These are phyloP conservation scores for Drosophila sp. DNA, from an alignment of 1,140 invertebrate species.

Conservation along the genomic window DNA sequence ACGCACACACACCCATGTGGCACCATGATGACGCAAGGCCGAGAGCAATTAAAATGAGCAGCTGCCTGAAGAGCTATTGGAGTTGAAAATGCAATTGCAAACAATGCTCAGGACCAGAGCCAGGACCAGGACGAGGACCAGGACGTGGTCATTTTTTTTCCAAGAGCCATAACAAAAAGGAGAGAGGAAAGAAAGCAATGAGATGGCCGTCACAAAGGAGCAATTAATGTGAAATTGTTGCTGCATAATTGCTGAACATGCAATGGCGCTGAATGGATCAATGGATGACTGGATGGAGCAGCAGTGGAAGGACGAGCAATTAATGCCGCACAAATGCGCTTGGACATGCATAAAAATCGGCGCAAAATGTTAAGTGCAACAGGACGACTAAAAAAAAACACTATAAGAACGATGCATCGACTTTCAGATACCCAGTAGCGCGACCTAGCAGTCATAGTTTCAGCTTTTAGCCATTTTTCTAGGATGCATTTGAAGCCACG, in stretches of 20 bases:
- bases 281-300: background rate
- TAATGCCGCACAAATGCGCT: slow-evolving; percentile 77
- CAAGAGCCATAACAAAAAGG: slow-evolving; percentile 25
- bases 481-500: too few relatives aligned
- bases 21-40: slow-evolving; percentile 43
- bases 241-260: slow-evolving; percentile 75
- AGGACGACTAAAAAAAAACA: background rate
- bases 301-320: slow-evolving; percentile 74
- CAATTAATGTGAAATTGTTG: slow-evolving; percentile 76
- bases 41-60: slow-evolving; percentile 67
- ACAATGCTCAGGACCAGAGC: slow-evolving; percentile 42
- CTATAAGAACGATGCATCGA: background rate
- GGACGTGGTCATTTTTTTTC: background rate
- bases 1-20: slow-evolving; percentile 17
- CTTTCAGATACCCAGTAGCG: background rate
- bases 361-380: slow-evolving; percentile 55
- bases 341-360: slow-evolving; percentile 79
- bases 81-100: slow-evolving; percentile 57
- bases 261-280: slow-evolving; percentile 23
- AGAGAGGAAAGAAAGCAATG: slow-evolving; percentile 23
- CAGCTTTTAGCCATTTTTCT: too few relatives aligned
- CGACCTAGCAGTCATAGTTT: too few relatives aligned
- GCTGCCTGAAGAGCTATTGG: slow-evolving; percentile 17
- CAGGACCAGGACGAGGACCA: slow-evolving; percentile 1
- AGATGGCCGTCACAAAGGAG: slow-evolving; percentile 63